phyloP scores from a whole-genome alignment of 2,797 vertebrate species.

The Podarcis lilfordi region DNA sequence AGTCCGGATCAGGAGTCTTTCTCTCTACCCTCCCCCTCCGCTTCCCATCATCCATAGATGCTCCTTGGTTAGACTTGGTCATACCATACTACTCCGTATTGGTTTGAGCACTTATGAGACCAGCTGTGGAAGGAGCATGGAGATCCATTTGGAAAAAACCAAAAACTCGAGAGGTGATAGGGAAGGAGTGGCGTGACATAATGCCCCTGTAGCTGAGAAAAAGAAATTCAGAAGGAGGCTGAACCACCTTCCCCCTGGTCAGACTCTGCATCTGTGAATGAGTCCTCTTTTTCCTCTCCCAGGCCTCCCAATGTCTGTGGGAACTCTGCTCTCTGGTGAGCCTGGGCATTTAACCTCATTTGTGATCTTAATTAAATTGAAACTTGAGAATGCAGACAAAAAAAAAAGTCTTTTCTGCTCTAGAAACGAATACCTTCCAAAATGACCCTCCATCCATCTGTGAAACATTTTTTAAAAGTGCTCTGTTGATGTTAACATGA shows the following conservation, averaged over 20 bases:
- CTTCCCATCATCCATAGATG: not conserved
- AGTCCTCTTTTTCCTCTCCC: not conserved
- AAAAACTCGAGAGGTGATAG: too few species aligned
- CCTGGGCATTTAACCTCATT: not conserved
- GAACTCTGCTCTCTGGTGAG: not conserved
- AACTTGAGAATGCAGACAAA: too few species aligned
- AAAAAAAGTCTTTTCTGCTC: not conserved
- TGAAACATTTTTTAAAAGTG: not conserved
- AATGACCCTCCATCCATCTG: not conserved
- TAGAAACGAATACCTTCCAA: not conserved
- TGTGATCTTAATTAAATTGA: not conserved
- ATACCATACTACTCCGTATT: too few species aligned
- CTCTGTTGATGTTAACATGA: not conserved
- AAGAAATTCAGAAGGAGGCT: not conserved
- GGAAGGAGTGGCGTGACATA: not conserved
- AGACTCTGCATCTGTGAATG: not conserved
- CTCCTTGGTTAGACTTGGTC: not conserved
- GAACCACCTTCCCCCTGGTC: not conserved
- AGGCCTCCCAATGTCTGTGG: not conserved
- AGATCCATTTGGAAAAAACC: not conserved
- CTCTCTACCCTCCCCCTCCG: not conserved
- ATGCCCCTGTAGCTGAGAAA: not conserved
- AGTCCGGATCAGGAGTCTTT: too few species aligned
- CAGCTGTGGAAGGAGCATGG: not conserved
- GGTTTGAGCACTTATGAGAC: not conserved